phyloP scores from a whole-genome alignment of 2,888 invertebrate genomes.

The Hermaeophaga mercurialis region DNA sequence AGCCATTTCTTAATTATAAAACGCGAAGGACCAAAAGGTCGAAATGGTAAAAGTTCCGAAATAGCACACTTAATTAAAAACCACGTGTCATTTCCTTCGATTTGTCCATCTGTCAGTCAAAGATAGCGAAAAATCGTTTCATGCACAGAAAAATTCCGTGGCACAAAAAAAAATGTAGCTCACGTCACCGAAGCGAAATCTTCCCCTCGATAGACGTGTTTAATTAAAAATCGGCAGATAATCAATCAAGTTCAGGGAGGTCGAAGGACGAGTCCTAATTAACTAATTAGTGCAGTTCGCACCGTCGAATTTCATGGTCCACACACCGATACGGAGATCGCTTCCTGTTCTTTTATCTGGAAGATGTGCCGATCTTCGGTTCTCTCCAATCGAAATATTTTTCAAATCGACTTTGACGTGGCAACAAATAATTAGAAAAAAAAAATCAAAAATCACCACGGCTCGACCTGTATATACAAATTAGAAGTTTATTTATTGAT shows the following conservation, averaged over 20 bases:
- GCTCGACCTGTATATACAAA: no score
- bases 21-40: constrained; percentile 17
- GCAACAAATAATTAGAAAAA: no score
- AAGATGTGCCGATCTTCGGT: no score
- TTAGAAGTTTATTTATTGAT: no score
- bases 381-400: no score
- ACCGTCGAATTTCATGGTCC: constrained; percentile 48
- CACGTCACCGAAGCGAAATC: neutral
- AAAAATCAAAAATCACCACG: no score
- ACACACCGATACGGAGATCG: constrained; percentile 31
- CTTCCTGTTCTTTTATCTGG: constrained; percentile 34
- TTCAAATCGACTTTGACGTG: no score
- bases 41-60: constrained; percentile 10
- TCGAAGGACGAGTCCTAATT: constrained; percentile 40
- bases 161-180: neutral
- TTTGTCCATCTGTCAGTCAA: constrained; percentile 20
- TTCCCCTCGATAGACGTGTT: constrained; percentile 32
- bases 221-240: constrained; percentile 47
- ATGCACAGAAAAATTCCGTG: no score
- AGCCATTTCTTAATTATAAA: no score
- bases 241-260: constrained; percentile 40
- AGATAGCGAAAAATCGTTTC: constrained; percentile 18
- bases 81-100: constrained; percentile 30
- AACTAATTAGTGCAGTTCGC: constrained; percentile 50
- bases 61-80: constrained; percentile 28